phyloP scores from a whole-genome alignment of 2,797 vertebrate genomes.

The Lates japonicus region DNA sequence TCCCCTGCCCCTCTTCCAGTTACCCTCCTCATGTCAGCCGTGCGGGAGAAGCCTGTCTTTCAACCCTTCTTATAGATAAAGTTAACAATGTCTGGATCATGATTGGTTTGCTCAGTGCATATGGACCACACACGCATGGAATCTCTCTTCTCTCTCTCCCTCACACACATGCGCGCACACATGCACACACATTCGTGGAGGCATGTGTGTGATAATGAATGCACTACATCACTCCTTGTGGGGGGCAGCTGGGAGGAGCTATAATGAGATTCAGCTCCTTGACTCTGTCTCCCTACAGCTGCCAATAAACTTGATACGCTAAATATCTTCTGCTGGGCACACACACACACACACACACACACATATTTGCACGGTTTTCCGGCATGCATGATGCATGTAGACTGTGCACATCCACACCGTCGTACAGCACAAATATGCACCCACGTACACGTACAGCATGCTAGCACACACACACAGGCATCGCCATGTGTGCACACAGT shows the following conservation, averaged over 20 bases:
- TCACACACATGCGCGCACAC: background rate
- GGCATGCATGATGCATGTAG: constrained; percentile 17
- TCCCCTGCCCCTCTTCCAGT: constrained; percentile 47
- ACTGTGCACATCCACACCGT: background rate
- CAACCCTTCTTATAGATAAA: constrained; percentile 53
- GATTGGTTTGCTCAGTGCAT: constrained; percentile 32
- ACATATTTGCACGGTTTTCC: constrained; percentile 1
- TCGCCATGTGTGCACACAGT: background rate
- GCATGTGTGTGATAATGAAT: constrained; percentile 75
- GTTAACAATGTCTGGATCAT: constrained; percentile 54
- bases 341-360: constrained; percentile 10
- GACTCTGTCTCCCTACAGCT: constrained; percentile 79
- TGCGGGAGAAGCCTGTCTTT: constrained; percentile 45
- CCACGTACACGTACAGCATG: background rate
- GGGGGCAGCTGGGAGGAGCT: constrained; percentile 85
- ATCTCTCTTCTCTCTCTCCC: constrained; percentile 2
- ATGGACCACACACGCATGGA: constrained; percentile 39
- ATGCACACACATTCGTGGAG: constrained; percentile 36
- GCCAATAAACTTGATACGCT: constrained; percentile 88
- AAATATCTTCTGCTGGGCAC: constrained; percentile 70
- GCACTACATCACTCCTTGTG: constrained; percentile 90
- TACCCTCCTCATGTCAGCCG: constrained; percentile 55
- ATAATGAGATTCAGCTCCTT: constrained; percentile 86
- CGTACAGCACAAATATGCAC: background rate
- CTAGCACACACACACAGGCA: background rate